Evolutionary conservation across 2,888 invertebrate genomes (phyloP), one percentile per base, ranked within the genome.

Genomic region (Leptarthrus brevirostris): DNA sequence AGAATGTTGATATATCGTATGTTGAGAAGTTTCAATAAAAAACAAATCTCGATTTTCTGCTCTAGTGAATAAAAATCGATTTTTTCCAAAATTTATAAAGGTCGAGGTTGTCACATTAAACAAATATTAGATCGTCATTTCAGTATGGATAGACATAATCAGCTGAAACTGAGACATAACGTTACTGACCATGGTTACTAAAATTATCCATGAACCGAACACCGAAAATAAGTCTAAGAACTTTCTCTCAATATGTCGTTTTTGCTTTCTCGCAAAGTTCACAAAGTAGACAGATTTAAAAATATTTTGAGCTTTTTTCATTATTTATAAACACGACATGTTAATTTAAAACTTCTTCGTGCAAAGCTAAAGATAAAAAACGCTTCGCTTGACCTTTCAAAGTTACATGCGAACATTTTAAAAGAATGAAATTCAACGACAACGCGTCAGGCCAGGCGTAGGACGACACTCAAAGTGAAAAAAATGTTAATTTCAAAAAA

Each of bases 101-200:
- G 30, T 30, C 30, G 30, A 8, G 30, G 30, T 30, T 8, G 30
- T 30, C 30, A 8, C 8, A 3, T 30, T 30, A 30, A n/a, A n/a
- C 30, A 8, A 30, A 30, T 5, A 30, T 30, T 8, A 30, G 8
- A 5, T 5, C 30, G 30, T 30, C 30, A n/a, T n/a, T n/a, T 30
- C 30, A 30, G 30, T 30, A 8, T 30, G 3, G 8, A 30, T 8
- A 30, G 8, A 30, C 30, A n/a, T n/a, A 5, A 30, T 8, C 30
- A 30, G 4, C 30, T 30, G 30, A 30, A 61, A 36, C 61, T 61
- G 61, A 61, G 61, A 40, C 18, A 10, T 22, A 61, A 40, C 36
- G 61, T 34, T 40, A 61, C 61, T 61, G 61, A 61, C 61, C 61
- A 61, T 61, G 40, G 61, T 22, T 61, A 61, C 61, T 61, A 36